Percentiles rank a stretch among this genome's conserved stretches.
Conservation (phyloP, 1,140 invertebrate species). For the Drosophila trapezifrons region DNA sequence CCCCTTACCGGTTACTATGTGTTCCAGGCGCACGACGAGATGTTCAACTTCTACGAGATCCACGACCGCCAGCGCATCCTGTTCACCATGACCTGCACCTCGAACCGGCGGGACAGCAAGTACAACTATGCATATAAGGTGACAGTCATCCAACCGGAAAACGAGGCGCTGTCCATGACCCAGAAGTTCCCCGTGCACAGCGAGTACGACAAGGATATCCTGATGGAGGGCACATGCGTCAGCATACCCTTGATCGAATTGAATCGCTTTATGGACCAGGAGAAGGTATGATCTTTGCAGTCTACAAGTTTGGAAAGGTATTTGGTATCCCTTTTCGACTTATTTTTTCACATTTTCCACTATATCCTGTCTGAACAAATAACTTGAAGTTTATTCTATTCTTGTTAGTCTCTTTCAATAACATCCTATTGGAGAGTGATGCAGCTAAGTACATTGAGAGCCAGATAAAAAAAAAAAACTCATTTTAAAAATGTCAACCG, state of each 20-base stretch:
- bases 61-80: conserved; percentile 72
- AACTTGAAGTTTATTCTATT: too few relatives aligned
- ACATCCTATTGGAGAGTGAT: too few relatives aligned
- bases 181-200: conserved; percentile 82
- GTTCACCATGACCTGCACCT: conserved; percentile 82
- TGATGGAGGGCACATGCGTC: conserved; percentile 77
- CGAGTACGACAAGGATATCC: conserved; percentile 79
- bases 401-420: too few relatives aligned
- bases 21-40: conserved; percentile 75
- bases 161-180: conserved; percentile 71
- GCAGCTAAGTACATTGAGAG: too few relatives aligned
- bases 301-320: background rate
- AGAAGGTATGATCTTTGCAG: conserved; percentile 58
- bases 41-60: conserved; percentile 83
- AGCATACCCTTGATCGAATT: conserved; percentile 66
- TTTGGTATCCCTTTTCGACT: background rate
- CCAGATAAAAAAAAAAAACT: too few relatives aligned
- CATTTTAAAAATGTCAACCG: too few relatives aligned
- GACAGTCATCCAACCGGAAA: conserved; percentile 70
- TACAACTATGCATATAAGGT: conserved; percentile 81
- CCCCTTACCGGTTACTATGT: conserved; percentile 80
- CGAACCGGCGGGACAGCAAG: conserved; percentile 72
- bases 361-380: too few relatives aligned
- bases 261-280: conserved; percentile 70
- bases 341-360: too few relatives aligned